Evolutionary conservation across 2,113 vertebrate species (phyloP).

Genomic region (Naja naja): DNA sequence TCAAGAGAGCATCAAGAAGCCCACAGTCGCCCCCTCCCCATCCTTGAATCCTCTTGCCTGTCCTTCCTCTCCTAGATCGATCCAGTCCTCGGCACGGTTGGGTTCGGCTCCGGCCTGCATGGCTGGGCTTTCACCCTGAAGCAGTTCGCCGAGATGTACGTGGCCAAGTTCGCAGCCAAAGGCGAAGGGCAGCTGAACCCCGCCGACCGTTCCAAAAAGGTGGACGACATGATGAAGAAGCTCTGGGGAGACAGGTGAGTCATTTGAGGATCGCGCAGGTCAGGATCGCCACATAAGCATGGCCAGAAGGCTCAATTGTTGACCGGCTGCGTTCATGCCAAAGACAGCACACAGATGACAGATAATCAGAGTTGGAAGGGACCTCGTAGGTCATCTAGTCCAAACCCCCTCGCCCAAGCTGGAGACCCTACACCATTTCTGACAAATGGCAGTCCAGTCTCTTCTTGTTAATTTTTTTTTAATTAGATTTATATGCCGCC

Average conservation of each 20-base stretch:
- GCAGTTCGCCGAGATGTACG: slow-evolving; percentile 97
- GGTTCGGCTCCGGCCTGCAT: slow-evolving; percentile 95
- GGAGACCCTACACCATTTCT: no score
- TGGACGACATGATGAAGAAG: slow-evolving; percentile 99
- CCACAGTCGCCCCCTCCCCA: no score
- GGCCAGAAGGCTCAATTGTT: neutral
- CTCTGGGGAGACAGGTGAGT: slow-evolving; percentile 92
- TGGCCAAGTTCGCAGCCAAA: slow-evolving; percentile 92
- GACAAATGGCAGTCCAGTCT: no score
- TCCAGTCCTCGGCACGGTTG: slow-evolving; percentile 86
- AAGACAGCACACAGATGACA: neutral
- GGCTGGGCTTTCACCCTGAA: slow-evolving; percentile 98
- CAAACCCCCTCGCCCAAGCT: no score
- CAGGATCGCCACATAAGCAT: neutral
- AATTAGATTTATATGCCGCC: no score
- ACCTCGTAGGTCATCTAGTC: no score
- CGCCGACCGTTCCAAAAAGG: slow-evolving; percentile 87
- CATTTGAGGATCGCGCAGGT: rapidly evolving
- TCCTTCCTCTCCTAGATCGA: slow-evolving; percentile 81
- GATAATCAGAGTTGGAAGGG: no score
- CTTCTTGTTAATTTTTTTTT: no score
- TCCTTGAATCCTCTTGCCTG: no score
- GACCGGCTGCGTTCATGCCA: neutral
- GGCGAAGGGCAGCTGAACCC: slow-evolving; percentile 80
- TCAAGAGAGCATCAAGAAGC: no score